Evolutionary conservation across 1,140 invertebrate species (phyloP).

Genomic region (Papilio xuthus): DNA sequence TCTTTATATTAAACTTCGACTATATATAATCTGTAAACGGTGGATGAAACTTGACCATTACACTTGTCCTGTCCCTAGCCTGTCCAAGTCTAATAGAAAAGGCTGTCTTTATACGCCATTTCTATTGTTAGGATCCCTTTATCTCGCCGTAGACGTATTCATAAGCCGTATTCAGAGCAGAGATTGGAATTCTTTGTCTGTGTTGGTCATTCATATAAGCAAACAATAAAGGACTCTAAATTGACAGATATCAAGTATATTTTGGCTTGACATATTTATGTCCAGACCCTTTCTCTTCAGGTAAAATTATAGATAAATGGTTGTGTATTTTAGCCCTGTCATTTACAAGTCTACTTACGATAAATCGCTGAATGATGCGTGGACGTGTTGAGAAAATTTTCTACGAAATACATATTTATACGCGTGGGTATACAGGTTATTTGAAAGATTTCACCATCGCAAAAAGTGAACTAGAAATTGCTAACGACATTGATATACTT

Average conservation of each 20-base stretch:
- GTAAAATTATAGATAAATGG: constrained; percentile 8
- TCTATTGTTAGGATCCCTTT: neutral
- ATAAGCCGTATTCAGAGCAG: constrained; percentile 12
- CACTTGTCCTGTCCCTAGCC: neutral
- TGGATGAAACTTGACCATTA: neutral
- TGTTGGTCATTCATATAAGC: constrained; percentile 1
- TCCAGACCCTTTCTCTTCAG: constrained; percentile 18
- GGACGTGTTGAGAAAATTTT: constrained; percentile 4
- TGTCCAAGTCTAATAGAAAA: neutral
- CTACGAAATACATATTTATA: neutral
- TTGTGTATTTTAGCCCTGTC: constrained; percentile 5
- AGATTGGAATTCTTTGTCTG: constrained; percentile 21
- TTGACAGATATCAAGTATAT: neutral
- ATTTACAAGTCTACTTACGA: constrained; percentile 3
- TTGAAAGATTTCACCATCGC: neutral
- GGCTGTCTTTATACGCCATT: neutral
- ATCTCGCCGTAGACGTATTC: constrained; percentile 8
- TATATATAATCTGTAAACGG: neutral
- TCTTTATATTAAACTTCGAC: neutral
- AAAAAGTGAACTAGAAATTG: constrained; percentile 8
- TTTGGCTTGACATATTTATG: neutral
- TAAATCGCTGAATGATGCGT: constrained; percentile 18
- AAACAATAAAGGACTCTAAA: neutral
- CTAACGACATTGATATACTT: neutral
- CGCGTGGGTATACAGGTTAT: constrained; percentile 4